Base-by-base conservation (phyloP, 2,888 invertebrate species). In the Drosophila austrosaltans region DNA sequence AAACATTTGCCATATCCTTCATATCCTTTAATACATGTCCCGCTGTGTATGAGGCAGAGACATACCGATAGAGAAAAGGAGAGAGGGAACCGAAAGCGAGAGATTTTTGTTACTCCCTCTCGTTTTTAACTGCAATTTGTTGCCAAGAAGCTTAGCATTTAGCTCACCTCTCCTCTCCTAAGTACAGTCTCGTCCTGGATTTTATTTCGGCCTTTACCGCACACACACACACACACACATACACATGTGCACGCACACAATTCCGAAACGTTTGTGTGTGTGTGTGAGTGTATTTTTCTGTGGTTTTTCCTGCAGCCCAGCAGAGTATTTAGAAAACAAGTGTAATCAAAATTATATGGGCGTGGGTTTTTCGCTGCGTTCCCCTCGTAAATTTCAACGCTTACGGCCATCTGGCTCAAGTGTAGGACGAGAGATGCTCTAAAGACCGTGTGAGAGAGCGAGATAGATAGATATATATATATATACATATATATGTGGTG, bases 341-440 rank as follows among this genome's bases (percentile, higher is more conserved):
- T 84, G 83, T 84, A 87, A 84, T 84, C 83, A 87, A 85, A 84
- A 84, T 85, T 87, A 84, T 84, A 84, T 87, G 87, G 83, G 86
- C 81, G 83, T 87, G 82, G 70, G 67, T 64, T 67, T 67, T 56
- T 60, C 48, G 48, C 22, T 66, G 42, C 59, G 56, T 20, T 60
- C 60, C 42, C 53, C 72, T 78, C 81, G 76, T 82, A 82, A 81
- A 82, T 83, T 76, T 79, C 67, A 79, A 76, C 71, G 84, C 85
- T 81, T 76, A 69, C 66, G 67, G 73, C 77, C 69, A 79, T 81
- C 71, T 84, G 85, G 79, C 74, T 67, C 57, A 70, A 77, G 69
- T 63, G 69, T 63, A 20, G 32, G 30, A 16, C 28, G 54, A 39
- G 6, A 22, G 30, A 28, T 3, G 3, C 2, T 28, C 30, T 3